A percentile compares a stretch with the other conserved stretches of the same genome.
Conservation (phyloP, 2,888 invertebrate genomes). For the Andrena fulva region DNA sequence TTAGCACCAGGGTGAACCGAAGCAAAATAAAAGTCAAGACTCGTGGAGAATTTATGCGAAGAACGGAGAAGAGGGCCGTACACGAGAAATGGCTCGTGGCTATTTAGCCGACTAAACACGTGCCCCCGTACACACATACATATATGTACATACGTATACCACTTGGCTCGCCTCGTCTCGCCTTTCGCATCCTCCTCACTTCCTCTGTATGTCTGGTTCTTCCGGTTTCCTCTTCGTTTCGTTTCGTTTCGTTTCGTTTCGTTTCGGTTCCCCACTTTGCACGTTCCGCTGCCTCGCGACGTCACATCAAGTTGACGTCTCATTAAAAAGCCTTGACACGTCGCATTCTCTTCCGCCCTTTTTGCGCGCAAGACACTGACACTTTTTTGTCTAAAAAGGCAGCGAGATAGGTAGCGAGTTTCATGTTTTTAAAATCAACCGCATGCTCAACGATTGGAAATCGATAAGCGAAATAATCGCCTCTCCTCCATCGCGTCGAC, state of each 20-base stretch:
- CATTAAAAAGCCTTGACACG: conserved; percentile 36
- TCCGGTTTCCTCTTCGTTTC: conserved; percentile 6
- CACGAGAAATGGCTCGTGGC: conserved; percentile 66
- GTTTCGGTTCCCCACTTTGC: conserved; percentile 22
- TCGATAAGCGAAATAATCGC: not conserved
- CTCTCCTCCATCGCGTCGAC: not conserved
- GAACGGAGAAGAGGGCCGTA: conserved; percentile 60
- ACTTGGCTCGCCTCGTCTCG: conserved; percentile 14
- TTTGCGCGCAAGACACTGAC: not conserved
- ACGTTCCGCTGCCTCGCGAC: conserved; percentile 15
- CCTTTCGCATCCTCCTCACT: not conserved
- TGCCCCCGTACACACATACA: not conserved
- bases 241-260: not conserved
- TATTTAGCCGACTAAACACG: conserved; percentile 68
- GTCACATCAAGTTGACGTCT: conserved; percentile 43
- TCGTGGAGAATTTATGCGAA: conserved; percentile 61
- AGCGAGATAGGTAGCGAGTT: not conserved
- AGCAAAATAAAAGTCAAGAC: conserved; percentile 50
- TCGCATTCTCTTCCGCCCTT: not conserved
- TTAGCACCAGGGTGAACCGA: not conserved
- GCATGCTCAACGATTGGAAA: not conserved
- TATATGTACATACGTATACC: not conserved
- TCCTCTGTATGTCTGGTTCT: not conserved
- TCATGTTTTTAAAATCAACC: not conserved
- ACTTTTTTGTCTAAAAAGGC: not conserved